phyloP scores from a whole-genome alignment of 2,888 invertebrate species.

The Aphidius colemani region DNA sequence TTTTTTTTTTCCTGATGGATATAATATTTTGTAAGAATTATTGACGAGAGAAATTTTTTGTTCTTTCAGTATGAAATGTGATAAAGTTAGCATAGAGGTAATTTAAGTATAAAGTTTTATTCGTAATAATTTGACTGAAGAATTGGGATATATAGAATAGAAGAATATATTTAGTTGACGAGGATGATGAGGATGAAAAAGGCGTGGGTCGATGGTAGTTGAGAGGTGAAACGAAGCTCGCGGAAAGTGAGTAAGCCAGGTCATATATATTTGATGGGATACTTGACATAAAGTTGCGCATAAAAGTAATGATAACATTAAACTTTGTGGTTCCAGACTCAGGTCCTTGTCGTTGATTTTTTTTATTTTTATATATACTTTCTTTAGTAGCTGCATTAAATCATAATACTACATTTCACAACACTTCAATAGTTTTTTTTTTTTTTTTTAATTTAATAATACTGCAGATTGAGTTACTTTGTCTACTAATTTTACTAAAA shows the following conservation, averaged over 20 bases:
- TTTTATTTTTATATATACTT: conserved; percentile 28
- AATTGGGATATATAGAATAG: conserved; percentile 11
- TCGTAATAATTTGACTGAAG: conserved; percentile 54
- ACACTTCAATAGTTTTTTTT: conserved; percentile 1
- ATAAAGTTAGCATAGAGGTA: conserved; percentile 59
- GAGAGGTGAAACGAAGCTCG: conserved; percentile 13
- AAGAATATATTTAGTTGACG: too few species aligned
- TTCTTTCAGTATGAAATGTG: conserved; percentile 47
- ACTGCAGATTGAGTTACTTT: too few species aligned
- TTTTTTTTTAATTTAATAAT: neutral
- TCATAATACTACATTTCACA: too few species aligned
- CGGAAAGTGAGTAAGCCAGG: conserved; percentile 40
- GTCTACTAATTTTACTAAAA: too few species aligned
- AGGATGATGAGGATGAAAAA: conserved; percentile 11
- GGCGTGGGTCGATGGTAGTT: conserved; percentile 19
- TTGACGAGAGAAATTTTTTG: conserved; percentile 12
- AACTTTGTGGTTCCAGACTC: conserved; percentile 60
- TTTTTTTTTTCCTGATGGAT: too few species aligned
- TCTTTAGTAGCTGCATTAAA: conserved; percentile 22
- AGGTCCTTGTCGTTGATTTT: conserved; percentile 42
- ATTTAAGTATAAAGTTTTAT: conserved; percentile 61
- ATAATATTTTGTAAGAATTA: conserved; percentile 9
- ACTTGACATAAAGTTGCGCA: conserved; percentile 60
- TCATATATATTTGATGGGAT: conserved; percentile 59
- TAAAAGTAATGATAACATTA: conserved; percentile 60